Evolutionary conservation across 2,888 invertebrate genomes (phyloP).

Genomic region (Yponomeuta sedellus): DNA sequence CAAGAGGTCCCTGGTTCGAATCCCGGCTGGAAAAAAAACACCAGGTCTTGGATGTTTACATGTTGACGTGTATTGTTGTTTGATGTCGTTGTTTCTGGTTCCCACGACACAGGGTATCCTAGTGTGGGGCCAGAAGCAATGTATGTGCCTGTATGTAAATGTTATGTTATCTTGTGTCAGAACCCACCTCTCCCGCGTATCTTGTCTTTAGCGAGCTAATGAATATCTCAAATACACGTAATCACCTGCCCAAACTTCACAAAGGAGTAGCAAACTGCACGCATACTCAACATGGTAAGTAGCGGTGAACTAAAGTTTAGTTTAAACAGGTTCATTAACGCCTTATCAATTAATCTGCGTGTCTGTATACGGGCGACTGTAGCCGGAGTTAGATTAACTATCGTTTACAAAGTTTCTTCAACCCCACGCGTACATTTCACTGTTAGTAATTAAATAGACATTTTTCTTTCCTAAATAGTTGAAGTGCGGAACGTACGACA

Average conservation of each 20-base stretch:
- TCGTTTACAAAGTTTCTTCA: conserved; percentile 36
- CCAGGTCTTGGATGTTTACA: too few species aligned
- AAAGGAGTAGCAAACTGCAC: background rate
- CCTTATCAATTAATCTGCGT: conserved; percentile 44
- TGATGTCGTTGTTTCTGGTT: too few species aligned
- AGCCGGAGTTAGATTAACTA: conserved; percentile 36
- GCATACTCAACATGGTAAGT: conserved; percentile 1
- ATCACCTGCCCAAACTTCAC: background rate
- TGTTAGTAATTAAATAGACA: too few species aligned
- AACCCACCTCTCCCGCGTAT: background rate
- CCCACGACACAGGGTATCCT: too few species aligned
- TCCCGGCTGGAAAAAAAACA: too few species aligned
- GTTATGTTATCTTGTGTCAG: background rate
- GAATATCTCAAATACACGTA: conserved; percentile 1
- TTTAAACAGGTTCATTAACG: conserved; percentile 15
- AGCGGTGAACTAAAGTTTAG: conserved; percentile 8
- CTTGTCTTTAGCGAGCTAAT: background rate
- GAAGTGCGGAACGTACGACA: too few species aligned
- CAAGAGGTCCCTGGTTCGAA: too few species aligned
- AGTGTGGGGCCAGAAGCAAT: too few species aligned
- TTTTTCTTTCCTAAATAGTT: too few species aligned
- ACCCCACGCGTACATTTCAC: conserved; percentile 16
- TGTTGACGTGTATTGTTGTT: too few species aligned
- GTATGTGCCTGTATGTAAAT: too few species aligned
- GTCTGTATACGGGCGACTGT: conserved; percentile 32